phyloP scores from a whole-genome alignment of 1,140 invertebrate species.

The Ceratitis capitata region DNA sequence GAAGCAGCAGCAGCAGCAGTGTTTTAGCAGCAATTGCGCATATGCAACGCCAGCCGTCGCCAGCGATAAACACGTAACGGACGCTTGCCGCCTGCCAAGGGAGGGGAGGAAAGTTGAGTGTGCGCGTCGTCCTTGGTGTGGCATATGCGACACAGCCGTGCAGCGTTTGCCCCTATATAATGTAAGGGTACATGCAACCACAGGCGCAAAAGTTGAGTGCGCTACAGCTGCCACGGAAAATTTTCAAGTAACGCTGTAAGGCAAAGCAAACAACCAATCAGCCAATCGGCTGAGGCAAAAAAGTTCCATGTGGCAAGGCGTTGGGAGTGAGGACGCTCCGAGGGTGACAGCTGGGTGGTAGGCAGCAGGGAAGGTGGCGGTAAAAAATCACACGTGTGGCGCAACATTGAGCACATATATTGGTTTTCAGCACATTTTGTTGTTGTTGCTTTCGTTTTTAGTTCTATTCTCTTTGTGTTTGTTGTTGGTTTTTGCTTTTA shows the following conservation, averaged over 20 bases:
- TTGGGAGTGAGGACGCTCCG: not conserved
- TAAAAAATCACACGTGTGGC: not conserved
- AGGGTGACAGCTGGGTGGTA: not conserved
- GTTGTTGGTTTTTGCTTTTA: not conserved
- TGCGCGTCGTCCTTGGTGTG: not conserved
- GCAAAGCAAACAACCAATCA: not conserved
- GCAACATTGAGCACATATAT: not conserved
- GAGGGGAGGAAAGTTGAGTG: not conserved
- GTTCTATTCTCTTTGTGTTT: not conserved
- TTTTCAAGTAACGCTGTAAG: not conserved
- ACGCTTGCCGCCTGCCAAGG: not conserved
- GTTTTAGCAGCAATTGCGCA: not conserved
- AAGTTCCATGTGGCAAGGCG: not conserved
- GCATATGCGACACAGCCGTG: conserved; percentile 15
- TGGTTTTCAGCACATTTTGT: not conserved
- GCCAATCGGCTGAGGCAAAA: not conserved
- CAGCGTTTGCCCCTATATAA: not conserved
- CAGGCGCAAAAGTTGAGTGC: not conserved
- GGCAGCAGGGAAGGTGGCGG: not conserved
- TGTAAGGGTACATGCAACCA: not conserved
- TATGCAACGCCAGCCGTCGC: not conserved
- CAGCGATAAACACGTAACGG: not conserved
- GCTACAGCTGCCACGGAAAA: conserved; percentile 3
- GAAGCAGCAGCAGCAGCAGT: not conserved
- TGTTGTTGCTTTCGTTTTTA: not conserved